These are phyloP conservation scores for Aphidoletes aphidimyza DNA, from an alignment of 2,888 invertebrate species.

Conservation along the genomic window DNA sequence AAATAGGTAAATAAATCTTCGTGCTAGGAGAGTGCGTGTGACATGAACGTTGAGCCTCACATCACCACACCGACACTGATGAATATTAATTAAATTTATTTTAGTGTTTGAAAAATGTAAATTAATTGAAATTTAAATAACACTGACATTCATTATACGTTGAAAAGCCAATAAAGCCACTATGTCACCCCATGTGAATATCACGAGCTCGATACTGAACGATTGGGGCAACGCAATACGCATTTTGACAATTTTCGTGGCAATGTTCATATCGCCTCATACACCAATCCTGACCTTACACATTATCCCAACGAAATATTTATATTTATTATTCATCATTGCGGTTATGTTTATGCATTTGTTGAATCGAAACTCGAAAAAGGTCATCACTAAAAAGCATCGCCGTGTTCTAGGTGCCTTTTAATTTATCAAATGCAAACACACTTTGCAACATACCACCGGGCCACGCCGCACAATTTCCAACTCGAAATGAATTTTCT, in stretches of 20 bases:
- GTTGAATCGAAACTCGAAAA: constrained; percentile 44
- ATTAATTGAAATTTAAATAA: constrained; percentile 51
- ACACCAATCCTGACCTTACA: not conserved
- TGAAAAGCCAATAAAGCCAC: constrained; percentile 16
- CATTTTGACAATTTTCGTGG: not conserved
- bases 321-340: constrained; percentile 46
- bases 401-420: not conserved
- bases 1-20: not conserved
- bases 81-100: constrained; percentile 49
- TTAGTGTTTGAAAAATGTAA: constrained; percentile 36
- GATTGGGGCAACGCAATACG: not conserved
- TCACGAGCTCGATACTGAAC: too few relatives aligned
- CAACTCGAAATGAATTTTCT: constrained; percentile 11
- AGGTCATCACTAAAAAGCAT: not conserved
- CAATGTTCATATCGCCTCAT: not conserved
- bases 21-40: not conserved
- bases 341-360: constrained; percentile 48
- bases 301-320: not conserved
- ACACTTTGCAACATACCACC: too few relatives aligned
- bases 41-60: not conserved
- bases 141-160: constrained; percentile 31
- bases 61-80: not conserved
- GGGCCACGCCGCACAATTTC: not conserved
- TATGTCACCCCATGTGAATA: constrained; percentile 4
- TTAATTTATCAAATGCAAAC: constrained; percentile 5